Percentiles rank a stretch among this genome's conserved stretches.
Evolutionary conservation across 2,888 invertebrate genomes (phyloP).

Genomic region (Coelinius sp.): DNA sequence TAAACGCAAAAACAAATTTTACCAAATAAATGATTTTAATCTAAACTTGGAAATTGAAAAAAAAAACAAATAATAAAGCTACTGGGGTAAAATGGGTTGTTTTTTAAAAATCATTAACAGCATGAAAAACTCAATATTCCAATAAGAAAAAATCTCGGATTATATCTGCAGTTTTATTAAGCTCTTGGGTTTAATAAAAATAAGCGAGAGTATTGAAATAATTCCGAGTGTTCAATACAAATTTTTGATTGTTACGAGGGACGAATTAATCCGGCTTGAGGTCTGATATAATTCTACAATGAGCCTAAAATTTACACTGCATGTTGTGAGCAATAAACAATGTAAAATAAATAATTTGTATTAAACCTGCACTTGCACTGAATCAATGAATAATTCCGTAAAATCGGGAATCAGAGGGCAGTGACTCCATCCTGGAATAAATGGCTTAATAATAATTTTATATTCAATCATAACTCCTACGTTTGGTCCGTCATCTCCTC

Average conservation of each 20-base stretch:
- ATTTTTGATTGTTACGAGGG: neutral
- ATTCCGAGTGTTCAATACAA: neutral
- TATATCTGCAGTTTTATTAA: neutral
- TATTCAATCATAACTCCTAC: neutral
- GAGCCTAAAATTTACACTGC: neutral
- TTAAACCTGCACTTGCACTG: neutral
- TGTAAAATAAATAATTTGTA: neutral
- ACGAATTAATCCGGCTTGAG: conserved; percentile 4
- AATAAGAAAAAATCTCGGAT: neutral
- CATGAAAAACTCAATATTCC: too few relatives aligned
- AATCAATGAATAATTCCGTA: neutral
- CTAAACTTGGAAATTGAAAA: too few relatives aligned
- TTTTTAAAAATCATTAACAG: too few relatives aligned
- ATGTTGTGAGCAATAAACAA: neutral
- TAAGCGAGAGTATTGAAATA: neutral
- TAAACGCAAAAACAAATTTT: too few relatives aligned
- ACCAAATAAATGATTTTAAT: too few relatives aligned
- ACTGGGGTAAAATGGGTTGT: too few relatives aligned
- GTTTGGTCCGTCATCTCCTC: neutral
- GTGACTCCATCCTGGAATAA: neutral
- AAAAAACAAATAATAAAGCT: too few relatives aligned
- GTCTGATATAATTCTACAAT: neutral
- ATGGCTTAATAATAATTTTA: neutral
- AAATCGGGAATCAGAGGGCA: neutral
- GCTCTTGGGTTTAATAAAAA: neutral